Evolutionary conservation across 2,113 vertebrate genomes (phyloP).

Genomic region (zebrafish (Danio rerio)): GRCz12tu NC_133186.1:39735501-39736000

Average conservation of each 20-base stretch:
- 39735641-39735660: conserved; percentile 15
- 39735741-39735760: conserved; percentile 19
- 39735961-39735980: too few species aligned
- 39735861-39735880: background rate
- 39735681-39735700: background rate
- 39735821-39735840: background rate
- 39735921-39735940: too few species aligned
- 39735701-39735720: background rate
- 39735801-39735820: background rate
- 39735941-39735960: too few species aligned
- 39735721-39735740: conserved; percentile 8
- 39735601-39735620: conserved; percentile 1
- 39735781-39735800: background rate
- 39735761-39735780: background rate
- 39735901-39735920: too few species aligned
- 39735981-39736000: too few species aligned
- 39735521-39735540: background rate
- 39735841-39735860: too few species aligned
- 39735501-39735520: background rate
- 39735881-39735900: background rate
- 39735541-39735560: background rate
- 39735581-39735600: background rate
- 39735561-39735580: background rate
- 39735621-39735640: background rate
- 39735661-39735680: background rate